phyloP scores from a whole-genome alignment of 2,797 vertebrate species.

The Hoplostethus mediterraneus region DNA sequence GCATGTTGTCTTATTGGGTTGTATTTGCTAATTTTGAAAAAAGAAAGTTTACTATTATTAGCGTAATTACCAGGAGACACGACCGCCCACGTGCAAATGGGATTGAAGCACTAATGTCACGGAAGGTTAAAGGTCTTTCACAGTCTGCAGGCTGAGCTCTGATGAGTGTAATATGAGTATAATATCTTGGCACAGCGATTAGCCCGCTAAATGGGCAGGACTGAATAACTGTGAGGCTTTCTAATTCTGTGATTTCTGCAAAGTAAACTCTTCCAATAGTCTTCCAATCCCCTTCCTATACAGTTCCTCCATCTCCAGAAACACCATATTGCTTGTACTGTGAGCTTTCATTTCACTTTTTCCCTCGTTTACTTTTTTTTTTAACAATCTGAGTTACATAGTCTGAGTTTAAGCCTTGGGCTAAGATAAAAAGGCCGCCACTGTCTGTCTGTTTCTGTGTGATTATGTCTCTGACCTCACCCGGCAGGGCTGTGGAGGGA shows the following conservation, averaged over 20 bases:
- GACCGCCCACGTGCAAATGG: constrained; percentile 2
- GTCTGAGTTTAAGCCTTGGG: constrained; percentile 21
- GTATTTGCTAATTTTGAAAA: no score
- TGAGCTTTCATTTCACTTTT: background rate
- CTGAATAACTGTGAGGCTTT: background rate
- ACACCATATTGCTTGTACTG: constrained; percentile 15
- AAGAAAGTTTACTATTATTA: background rate
- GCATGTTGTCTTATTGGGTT: background rate
- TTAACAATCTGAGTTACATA: constrained; percentile 4
- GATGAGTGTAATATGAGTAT: constrained; percentile 6
- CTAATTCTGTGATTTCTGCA: background rate
- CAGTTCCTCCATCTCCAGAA: constrained; percentile 10
- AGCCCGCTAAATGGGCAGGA: background rate
- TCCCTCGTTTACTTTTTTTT: constrained; percentile 1
- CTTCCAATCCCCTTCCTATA: background rate
- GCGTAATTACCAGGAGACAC: background rate
- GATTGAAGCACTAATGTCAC: constrained; percentile 8
- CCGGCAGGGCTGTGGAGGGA: constrained; percentile 15
- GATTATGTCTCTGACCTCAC: constrained; percentile 47
- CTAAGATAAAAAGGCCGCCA: constrained; percentile 19
- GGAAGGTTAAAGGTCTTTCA: constrained; percentile 14
- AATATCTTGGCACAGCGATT: background rate
- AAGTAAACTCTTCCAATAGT: background rate
- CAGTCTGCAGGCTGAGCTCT: constrained; percentile 10
- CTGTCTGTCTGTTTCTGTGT: constrained; percentile 33